These are phyloP conservation scores for Sardinella longiceps DNA, from an alignment of 2,797 vertebrate genomes.

Conservation along the genomic window DNA sequence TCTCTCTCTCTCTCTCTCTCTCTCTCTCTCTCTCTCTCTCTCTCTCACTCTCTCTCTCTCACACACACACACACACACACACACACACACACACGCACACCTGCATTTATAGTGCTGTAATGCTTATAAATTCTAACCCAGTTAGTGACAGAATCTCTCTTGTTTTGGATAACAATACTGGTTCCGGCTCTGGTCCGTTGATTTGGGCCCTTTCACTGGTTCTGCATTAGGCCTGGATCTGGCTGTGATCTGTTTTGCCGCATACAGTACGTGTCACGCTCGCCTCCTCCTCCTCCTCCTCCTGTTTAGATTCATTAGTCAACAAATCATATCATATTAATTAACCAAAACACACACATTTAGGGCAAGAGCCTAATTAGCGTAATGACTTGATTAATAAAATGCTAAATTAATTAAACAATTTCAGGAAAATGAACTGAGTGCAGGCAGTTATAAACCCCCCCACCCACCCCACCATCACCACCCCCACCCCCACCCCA, in stretches of 20 bases:
- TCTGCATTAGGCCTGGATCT: neutral
- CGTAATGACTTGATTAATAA: constrained; percentile 21
- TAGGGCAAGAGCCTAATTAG: constrained; percentile 34
- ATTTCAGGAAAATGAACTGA: neutral
- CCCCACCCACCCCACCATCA: too few relatives aligned
- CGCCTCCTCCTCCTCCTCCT: neutral
- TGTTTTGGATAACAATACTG: neutral
- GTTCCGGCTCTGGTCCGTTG: neutral
- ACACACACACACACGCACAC: neutral
- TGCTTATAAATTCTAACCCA: neutral
- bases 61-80: neutral
- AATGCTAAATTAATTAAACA: constrained; percentile 15
- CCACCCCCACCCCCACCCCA: constrained; percentile 15
- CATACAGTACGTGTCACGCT: neutral
- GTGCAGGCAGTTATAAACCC: neutral
- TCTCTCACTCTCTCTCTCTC: too few relatives aligned
- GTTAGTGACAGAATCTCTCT: too few relatives aligned
- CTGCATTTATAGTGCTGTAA: neutral
- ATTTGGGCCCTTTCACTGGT: neutral
- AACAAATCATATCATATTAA: constrained; percentile 46
- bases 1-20: too few relatives aligned
- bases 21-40: too few relatives aligned
- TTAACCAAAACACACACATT: constrained; percentile 55
- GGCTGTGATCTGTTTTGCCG: neutral
- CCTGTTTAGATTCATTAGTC: constrained; percentile 1